Evolutionary conservation across 2,113 vertebrate species (phyloP).

Genomic region (Macquaria ambigua): DNA sequence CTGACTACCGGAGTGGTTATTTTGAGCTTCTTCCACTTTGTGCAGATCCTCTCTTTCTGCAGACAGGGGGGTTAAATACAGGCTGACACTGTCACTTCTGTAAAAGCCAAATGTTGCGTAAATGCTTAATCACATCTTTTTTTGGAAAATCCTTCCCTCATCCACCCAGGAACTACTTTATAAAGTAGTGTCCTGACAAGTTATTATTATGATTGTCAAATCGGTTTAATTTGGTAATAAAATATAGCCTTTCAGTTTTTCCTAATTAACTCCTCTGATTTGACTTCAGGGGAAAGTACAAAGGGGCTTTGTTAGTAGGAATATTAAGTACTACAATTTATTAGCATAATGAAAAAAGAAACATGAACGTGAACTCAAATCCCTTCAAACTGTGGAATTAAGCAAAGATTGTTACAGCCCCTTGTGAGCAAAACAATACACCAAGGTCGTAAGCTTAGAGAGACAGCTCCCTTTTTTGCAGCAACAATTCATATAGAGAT

Average conservation of each 20-base stretch:
- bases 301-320: background rate
- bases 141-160: conserved; percentile 20
- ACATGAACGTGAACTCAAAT: background rate
- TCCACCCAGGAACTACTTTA: background rate
- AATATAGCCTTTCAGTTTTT: conserved; percentile 31
- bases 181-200: conserved; percentile 14
- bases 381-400: background rate
- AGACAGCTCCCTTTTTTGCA: no score
- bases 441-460: background rate
- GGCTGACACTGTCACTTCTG: conserved; percentile 34
- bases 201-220: conserved; percentile 37
- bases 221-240: conserved; percentile 11
- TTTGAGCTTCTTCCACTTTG: conserved; percentile 5
- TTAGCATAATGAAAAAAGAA: background rate
- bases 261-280: conserved; percentile 28
- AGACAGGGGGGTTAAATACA: conserved; percentile 32
- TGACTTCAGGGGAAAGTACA: background rate
- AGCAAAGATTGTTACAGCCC: background rate
- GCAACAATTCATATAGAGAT: no score
- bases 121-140: conserved; percentile 25
- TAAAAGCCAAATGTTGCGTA: conserved; percentile 28
- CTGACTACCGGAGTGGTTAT: background rate
- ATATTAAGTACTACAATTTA: background rate
- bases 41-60: background rate
- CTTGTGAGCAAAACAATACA: background rate